Base-by-base conservation (phyloP, 2,113 vertebrate genomes). In the Gorsachius goisagi region DNA sequence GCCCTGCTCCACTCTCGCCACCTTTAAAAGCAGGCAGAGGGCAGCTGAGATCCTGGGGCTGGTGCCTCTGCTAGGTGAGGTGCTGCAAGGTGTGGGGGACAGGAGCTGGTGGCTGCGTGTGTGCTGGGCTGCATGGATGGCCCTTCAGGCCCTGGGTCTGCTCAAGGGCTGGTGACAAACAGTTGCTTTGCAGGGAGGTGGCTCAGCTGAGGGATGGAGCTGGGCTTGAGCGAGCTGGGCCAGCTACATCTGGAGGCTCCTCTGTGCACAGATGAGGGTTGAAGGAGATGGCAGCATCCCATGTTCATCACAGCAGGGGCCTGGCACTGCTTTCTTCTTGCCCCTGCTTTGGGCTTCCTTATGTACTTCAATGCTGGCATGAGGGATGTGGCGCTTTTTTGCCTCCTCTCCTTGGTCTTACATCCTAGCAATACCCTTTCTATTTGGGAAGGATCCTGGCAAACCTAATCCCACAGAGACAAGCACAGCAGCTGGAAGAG, bases 51-150 rank as follows among this genome's bases (percentile, higher is more conserved):
- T 64, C 26, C 39, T 47, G 35, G 9, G 5, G 35, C 41, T 44
- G 41, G 9, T 39, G 32, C 35, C 21, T 64, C 16, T 28, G 16
- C 6, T 8, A 47, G 66, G 27, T 52, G 17, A 33, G 72, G 23
- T 53, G 74, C 23, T 82, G 60, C 0, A 4, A 71, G 50, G 27
- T 3, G 3, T 4, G 5, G 11, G 19, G 21, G 10, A 26, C 4
- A 39, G 23, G 50, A 83, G 24, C 14, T 72, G 69, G 35, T 53
- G 52, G 15, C 39, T 71, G 0, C 20, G 26, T 21, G 20, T 56
- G 73, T 1, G 0, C 33, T 19, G 41, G 24, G n/a, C 74, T 75
- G 71, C 5, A 2, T 2, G 56, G n/a, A 4, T 23, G 17, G 37
- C 13, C 18, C 24, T 60, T 81, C 22, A 32, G 56, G 28, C 12